Evolutionary conservation across 2,888 invertebrate genomes (phyloP).

Genomic region (Odiellus spinosus): DNA sequence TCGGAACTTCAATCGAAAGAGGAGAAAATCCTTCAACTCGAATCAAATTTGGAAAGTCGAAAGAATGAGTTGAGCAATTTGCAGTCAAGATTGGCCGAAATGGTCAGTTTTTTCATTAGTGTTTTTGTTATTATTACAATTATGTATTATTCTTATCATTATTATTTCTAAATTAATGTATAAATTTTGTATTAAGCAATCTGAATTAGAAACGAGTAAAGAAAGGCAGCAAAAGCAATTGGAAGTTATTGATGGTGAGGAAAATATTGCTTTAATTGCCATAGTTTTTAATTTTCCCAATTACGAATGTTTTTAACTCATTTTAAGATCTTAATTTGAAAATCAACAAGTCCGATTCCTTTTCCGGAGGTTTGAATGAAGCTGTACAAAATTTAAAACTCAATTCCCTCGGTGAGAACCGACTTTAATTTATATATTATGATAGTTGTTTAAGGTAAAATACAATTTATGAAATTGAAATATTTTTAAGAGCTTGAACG

Average conservation of each 20-base stretch:
- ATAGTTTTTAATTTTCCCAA: not conserved
- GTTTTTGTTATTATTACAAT: not conserved
- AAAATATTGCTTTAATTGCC: not conserved
- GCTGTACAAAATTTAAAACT: constrained; percentile 10
- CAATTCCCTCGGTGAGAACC: constrained; percentile 11
- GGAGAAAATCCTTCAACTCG: constrained; percentile 16
- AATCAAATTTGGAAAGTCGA: constrained; percentile 16
- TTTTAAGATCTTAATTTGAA: constrained; percentile 12
- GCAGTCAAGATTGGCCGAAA: constrained; percentile 14
- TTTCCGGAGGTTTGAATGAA: constrained; percentile 8
- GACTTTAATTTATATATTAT: too few relatives aligned
- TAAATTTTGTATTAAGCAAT: constrained; percentile 6
- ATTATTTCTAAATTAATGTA: not conserved
- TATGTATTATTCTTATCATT: not conserved
- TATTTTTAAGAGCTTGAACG: constrained; percentile 8
- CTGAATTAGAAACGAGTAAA: constrained; percentile 12
- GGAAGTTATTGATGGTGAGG: constrained; percentile 13
- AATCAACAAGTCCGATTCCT: constrained; percentile 8
- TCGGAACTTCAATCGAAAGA: constrained; percentile 18
- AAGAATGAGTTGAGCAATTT: constrained; percentile 16
- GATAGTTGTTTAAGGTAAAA: too few relatives aligned
- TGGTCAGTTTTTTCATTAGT: constrained; percentile 9
- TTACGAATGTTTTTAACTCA: not conserved
- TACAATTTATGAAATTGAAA: too few relatives aligned
- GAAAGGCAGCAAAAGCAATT: constrained; percentile 10